Evolutionary conservation across 53 echinoderm and acorn worm genomes (phyloP).

Genomic region (Echinarachnius parma): DNA sequence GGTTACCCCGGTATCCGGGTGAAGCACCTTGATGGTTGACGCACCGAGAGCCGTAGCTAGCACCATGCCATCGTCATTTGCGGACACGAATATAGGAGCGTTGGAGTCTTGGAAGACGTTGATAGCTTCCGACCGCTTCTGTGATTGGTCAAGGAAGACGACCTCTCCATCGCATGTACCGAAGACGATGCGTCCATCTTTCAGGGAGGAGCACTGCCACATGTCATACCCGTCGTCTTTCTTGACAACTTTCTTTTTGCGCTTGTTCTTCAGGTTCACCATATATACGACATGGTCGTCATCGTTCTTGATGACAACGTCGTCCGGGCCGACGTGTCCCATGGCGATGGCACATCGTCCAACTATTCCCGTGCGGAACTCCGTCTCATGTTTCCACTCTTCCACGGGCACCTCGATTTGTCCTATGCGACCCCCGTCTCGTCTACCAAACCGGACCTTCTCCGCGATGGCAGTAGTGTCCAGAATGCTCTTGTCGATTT

Average conservation of each 20-base stretch:
- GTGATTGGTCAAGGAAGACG: slow-evolving; percentile 4
- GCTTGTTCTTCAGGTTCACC: not conserved
- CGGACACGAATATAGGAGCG: slow-evolving; percentile 1
- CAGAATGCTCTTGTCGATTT: not conserved
- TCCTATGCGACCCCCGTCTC: not conserved
- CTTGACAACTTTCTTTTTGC: slow-evolving; percentile 15
- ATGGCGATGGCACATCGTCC: slow-evolving; percentile 4
- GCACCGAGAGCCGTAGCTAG: slow-evolving; percentile 5
- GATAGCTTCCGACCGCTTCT: not conserved
- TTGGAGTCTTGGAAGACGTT: not conserved
- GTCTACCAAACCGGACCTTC: slow-evolving; percentile 3
- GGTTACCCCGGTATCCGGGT: not conserved
- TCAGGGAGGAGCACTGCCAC: slow-evolving; percentile 3
- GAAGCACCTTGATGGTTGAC: slow-evolving; percentile 1
- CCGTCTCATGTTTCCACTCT: not conserved
- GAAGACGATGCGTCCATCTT: slow-evolving; percentile 2
- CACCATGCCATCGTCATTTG: slow-evolving; percentile 11
- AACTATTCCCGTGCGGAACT: slow-evolving; percentile 3
- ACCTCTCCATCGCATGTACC: slow-evolving; percentile 9
- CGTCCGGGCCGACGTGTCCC: not conserved
- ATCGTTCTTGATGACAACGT: slow-evolving; percentile 6
- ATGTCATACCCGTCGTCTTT: slow-evolving; percentile 3
- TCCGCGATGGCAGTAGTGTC: slow-evolving; percentile 1
- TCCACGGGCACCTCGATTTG: not conserved
- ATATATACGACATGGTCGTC: slow-evolving; percentile 11